Base-by-base conservation (phyloP, 2,888 invertebrate genomes). In the Perizoma flavofasciatum region DNA sequence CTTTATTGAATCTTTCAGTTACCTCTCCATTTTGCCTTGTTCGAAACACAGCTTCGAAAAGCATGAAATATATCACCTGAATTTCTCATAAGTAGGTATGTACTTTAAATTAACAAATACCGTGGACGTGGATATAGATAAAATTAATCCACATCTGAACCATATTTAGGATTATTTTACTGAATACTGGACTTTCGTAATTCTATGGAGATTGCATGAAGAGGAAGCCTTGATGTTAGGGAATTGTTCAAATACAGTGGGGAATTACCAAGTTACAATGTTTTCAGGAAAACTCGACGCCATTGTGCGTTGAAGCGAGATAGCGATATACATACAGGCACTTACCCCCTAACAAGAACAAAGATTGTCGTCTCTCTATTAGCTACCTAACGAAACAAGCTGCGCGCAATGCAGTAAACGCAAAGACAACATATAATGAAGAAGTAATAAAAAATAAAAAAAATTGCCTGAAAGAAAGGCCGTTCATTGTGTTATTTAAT, bases 341-440 rank as follows among this genome's bases (percentile, higher is more conserved):
- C 83, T 83, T 79, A 79, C 75, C 67, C 70, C 74, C 73, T 84
- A 83, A 82, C 83, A 82, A 84, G 86, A 86, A 88, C 84, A 83
- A 88, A 86, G 83, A 79, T 80, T 86, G 85, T 85, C 88, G 86
- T 83, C 81, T 82, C 79, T 86, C 80, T 86, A 85, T 86, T 86
- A 86, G 83, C 78, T 82, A 78, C 75, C 79, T 79, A 82, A 82
- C 77, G 80, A 78, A 82, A 79, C 81, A 76, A 76, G 70, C 63
- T 71, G 68, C 66, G 66, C 66, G 67, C 62, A 61, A 41, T 49
- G 62, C 49, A 65, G 86, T 81, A 84, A 63, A 82, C 43, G 72
- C 22, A 55, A 72, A 74, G 65, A 55, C 32, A 47, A 43, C 5
- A 71, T 59, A 75, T 57, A 54, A 52, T 50, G 9, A 9, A n/a